Conservation (phyloP, 2,113 vertebrate genomes). For the Hydrolagus affinis region DNA sequence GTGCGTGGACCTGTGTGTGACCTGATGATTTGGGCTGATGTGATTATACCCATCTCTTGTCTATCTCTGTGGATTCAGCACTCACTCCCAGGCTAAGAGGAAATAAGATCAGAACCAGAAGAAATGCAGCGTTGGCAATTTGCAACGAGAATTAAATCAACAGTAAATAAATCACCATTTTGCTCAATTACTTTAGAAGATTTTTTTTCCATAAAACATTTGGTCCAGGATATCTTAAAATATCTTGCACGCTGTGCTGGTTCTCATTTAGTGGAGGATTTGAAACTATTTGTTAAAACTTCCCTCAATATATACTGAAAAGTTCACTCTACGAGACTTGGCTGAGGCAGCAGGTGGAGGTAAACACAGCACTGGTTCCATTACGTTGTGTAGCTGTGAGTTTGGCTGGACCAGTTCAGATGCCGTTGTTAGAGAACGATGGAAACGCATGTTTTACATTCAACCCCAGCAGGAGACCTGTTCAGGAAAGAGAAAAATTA, state of each 20-base stretch:
- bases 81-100: too few species aligned
- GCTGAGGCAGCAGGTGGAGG: neutral
- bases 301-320: neutral
- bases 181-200: too few species aligned
- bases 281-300: neutral
- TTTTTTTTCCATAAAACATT: neutral
- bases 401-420: neutral
- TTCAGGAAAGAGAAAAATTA: neutral
- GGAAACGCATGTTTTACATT: neutral
- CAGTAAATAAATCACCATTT: too few species aligned
- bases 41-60: too few species aligned
- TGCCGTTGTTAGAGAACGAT: neutral
- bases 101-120: too few species aligned
- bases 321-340: neutral
- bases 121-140: too few species aligned
- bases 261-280: neutral
- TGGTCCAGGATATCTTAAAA: neutral
- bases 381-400: neutral
- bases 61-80: too few species aligned
- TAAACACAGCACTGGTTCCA: neutral
- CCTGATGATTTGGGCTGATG: too few species aligned
- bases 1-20: too few species aligned
- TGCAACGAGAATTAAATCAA: too few species aligned
- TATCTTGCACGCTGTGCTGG: too few species aligned
- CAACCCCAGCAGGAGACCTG: slow-evolving; percentile 23